Base-by-base conservation (phyloP, 2,888 invertebrate genomes). In the Myathropa florea region DNA sequence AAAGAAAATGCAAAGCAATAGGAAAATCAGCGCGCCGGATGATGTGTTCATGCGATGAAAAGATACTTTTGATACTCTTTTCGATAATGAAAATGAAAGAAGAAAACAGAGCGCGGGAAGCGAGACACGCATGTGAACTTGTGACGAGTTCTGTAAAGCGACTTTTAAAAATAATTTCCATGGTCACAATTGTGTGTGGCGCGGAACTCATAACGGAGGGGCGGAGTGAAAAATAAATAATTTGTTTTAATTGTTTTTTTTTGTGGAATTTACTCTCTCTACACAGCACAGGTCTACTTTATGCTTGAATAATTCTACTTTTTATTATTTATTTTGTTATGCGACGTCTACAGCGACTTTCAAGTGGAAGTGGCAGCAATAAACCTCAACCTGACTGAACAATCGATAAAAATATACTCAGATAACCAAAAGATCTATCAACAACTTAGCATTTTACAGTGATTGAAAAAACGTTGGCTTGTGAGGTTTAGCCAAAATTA, bases 71-170 rank as follows among this genome's bases (percentile, higher is more conserved):
- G 46, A 18, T 46, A 46, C 46, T 65, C 59, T 65, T 60, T 67
- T 46, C 30, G 59, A 39, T 55, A 57, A 21, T 36, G 55, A 77
- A 68, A 68, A 61, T 30, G 67, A 12, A 67, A 60, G 39, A 59
- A 9, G 0, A 60, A 53, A 57, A 57, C 28, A 7, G 21, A 18
- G n/a, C 10, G 24, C 28, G 21, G 10, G n/a, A 30, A 63, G 28
- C 18, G 30, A 57, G 26, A n/a, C 28, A 78, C 78, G 78, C 78
- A 78, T 78, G 64, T 78, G 78, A 78, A 71, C 63, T 77, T 59
- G 64, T 21, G 55, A 53, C 26, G 67, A 30, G 53, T 60, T 39
- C 21, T 53, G 39, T 36, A 53, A 39, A 64, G 28, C 60, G 65
- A 72, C 65, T 18, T 65, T 60, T 64, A 72, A 21, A 71, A 57